A percentile compares a stretch with the other conserved stretches of the same genome.
phyloP scores from a whole-genome alignment of 2,113 vertebrate genomes.

The Ascaphus truei region DNA sequence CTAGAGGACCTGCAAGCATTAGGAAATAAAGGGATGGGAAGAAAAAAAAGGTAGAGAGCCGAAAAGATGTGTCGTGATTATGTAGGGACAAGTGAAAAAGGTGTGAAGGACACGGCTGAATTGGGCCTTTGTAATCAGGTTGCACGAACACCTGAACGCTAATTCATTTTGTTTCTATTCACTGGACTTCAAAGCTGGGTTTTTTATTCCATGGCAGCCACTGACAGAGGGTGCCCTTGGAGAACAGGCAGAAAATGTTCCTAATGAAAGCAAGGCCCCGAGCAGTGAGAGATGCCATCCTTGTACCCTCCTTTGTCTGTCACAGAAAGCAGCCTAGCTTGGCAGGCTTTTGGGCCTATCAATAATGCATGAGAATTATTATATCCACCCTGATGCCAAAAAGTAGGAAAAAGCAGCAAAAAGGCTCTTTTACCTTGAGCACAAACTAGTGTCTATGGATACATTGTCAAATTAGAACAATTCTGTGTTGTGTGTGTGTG shows the following conservation, averaged over 20 bases:
- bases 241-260: conserved; percentile 55
- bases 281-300: conserved; percentile 60
- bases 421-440: conserved; percentile 42
- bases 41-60: conserved; percentile 23
- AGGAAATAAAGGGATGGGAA: conserved; percentile 50
- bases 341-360: conserved; percentile 68
- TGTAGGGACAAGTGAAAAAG: conserved; percentile 51
- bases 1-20: conserved; percentile 69
- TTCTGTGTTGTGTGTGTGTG: too few species aligned
- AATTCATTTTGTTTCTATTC: conserved; percentile 53
- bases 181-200: conserved; percentile 49
- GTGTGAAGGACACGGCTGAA: conserved; percentile 54
- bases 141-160: conserved; percentile 50
- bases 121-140: conserved; percentile 56
- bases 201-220: conserved; percentile 42
- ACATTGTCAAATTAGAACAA: background rate
- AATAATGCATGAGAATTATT: conserved; percentile 71
- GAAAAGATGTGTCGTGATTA: conserved; percentile 48
- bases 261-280: conserved; percentile 59
- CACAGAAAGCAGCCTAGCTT: conserved; percentile 53
- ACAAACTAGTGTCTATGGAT: background rate
- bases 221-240: conserved; percentile 56
- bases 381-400: conserved; percentile 57
- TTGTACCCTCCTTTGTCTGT: conserved; percentile 57
- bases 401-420: conserved; percentile 40